These are phyloP conservation scores for Scalopus aquaticus DNA, from an alignment of 2,113 vertebrate species.

Conservation along the genomic window DNA sequence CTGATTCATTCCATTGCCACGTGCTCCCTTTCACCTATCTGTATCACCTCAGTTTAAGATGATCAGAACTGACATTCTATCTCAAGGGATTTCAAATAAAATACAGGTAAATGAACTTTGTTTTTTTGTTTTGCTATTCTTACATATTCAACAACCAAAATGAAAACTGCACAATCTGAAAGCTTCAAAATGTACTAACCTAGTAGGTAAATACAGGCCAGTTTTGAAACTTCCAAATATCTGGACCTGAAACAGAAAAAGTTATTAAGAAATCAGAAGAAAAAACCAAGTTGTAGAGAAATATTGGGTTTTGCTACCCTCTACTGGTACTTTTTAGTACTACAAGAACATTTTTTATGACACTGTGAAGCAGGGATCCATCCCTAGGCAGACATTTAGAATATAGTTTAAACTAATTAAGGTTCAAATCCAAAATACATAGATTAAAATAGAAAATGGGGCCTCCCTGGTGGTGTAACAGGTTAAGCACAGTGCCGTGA, in stretches of 20 bases:
- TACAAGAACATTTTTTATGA: slow-evolving; percentile 14
- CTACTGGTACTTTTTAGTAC: slow-evolving; percentile 74
- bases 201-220: slow-evolving; percentile 95
- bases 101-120: background rate
- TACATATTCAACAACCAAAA: background rate
- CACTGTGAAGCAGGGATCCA: background rate
- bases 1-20: background rate
- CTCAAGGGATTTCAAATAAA: background rate
- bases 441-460: background rate
- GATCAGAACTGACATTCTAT: background rate
- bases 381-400: background rate
- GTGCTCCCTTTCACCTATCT: background rate
- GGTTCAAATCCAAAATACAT: background rate
- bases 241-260: slow-evolving; percentile 90
- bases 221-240: slow-evolving; percentile 98
- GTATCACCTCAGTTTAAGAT: background rate
- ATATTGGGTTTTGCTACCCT: slow-evolving; percentile 76
- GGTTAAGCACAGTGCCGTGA: no score
- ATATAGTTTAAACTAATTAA: background rate
- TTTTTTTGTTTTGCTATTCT: background rate
- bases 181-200: slow-evolving; percentile 85
- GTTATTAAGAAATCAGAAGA: slow-evolving; percentile 7
- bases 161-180: slow-evolving; percentile 6
- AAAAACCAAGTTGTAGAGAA: background rate
- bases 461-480: no score